Conservation (phyloP, 2,888 invertebrate species). For the Acanthosepion pharaonis region DNA sequence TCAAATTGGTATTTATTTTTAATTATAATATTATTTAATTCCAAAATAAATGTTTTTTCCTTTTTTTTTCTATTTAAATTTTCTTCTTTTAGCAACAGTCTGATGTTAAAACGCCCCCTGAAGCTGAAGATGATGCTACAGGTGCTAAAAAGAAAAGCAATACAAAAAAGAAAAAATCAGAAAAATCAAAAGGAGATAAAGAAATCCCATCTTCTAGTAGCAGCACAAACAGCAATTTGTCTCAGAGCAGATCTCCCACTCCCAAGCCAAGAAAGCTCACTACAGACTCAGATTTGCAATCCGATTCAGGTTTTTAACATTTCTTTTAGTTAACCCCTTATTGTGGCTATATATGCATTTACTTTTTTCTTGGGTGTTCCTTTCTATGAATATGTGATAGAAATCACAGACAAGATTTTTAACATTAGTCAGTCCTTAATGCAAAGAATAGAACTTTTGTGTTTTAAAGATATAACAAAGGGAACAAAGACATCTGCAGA, state of each 20-base stretch:
- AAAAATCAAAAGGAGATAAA: neutral
- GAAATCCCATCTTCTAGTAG: neutral
- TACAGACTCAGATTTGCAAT: neutral
- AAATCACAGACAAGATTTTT: no score
- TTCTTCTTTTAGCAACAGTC: neutral
- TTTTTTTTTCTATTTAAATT: neutral
- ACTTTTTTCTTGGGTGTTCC: no score
- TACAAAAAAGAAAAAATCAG: neutral
- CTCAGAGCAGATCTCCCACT: neutral
- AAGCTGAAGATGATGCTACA: neutral
- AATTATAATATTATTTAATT: neutral
- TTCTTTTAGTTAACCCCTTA: no score
- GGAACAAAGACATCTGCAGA: no score
- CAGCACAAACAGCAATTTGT: neutral
- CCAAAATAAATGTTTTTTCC: neutral
- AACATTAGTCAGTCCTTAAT: no score
- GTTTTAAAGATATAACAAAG: no score
- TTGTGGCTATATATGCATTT: no score
- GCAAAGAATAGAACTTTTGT: no score
- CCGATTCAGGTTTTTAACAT: neutral
- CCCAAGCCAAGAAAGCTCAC: neutral
- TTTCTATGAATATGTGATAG: no score
- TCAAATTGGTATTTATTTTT: neutral
- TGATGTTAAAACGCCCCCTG: neutral
- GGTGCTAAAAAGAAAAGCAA: neutral